A percentile compares a stretch with the other conserved stretches of the same genome.
Evolutionary conservation across 2,888 invertebrate species (phyloP).

Genomic region (Physocephala rufipes): DNA sequence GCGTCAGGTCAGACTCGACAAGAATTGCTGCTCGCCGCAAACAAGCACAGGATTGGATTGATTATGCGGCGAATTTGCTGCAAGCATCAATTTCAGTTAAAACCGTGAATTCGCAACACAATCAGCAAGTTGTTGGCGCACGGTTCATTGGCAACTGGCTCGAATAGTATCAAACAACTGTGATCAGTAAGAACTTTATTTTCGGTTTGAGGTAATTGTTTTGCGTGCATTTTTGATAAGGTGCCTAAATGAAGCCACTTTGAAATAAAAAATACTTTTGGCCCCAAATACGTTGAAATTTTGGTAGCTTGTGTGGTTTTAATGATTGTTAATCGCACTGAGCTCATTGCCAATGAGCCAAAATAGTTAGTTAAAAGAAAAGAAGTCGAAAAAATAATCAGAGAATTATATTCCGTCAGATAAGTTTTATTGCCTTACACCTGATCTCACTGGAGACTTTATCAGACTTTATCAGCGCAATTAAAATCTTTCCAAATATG

Average conservation of each 20-base stretch:
- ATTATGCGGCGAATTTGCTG: slow-evolving; percentile 52
- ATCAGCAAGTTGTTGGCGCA: slow-evolving; percentile 57
- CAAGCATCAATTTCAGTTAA: slow-evolving; percentile 65
- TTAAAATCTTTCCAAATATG: slow-evolving; percentile 51
- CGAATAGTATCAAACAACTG: neutral
- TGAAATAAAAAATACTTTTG: too few relatives aligned
- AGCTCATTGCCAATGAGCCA: too few relatives aligned
- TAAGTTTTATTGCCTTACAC: too few relatives aligned
- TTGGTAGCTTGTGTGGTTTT: too few relatives aligned
- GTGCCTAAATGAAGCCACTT: neutral
- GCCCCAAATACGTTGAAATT: too few relatives aligned
- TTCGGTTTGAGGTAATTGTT: neutral
- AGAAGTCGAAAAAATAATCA: too few relatives aligned
- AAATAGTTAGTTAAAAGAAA: too few relatives aligned
- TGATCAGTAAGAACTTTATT: neutral
- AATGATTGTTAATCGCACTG: too few relatives aligned
- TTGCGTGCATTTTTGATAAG: neutral
- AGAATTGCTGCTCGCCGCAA: neutral
- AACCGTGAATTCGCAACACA: slow-evolving; percentile 67
- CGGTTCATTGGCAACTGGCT: slow-evolving; percentile 37
- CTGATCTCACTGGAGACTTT: neutral
- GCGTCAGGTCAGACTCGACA: slow-evolving; percentile 27
- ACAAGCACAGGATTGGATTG: slow-evolving; percentile 28
- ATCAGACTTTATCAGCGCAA: neutral
- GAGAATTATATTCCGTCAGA: too few relatives aligned